Base-by-base conservation (phyloP, 2,113 vertebrate species). In the Oceanites oceanicus region DNA sequence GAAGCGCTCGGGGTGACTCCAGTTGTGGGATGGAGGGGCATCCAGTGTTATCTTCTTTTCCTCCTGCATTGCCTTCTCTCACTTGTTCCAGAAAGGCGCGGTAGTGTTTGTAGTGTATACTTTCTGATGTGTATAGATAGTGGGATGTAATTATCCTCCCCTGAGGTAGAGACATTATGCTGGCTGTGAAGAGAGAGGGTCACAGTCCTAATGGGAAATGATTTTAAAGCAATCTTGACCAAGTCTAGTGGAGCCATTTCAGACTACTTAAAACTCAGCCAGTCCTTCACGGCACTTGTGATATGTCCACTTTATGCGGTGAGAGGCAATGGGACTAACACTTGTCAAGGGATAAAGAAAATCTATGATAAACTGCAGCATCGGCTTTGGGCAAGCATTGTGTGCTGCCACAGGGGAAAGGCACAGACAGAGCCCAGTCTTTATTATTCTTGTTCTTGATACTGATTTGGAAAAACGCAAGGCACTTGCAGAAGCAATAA, bases 221-320 rank as follows among this genome's bases (percentile, higher is more conserved):
- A 94, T 96, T 97, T 96, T 91, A 94, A 92, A 95, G 80, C 97
- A 92, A 83, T 95, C 92, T 97, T 97, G 93, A 92, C 84, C 94
- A 86, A 91, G 66, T 94, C 90, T 96, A 95, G 90, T 93, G 70
- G 80, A 95, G 80, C 91, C 83, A 88, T 97, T 97, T 97, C 94
- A 94, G 84, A 95, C 67, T 95, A 90, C 92, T 95, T 95, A 93
- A 94, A 82, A 93, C 93, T 91, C 90, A 94, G 91, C 72, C 38
- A 70, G 75, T 78, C 85, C 92, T 95, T 95, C 91, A 80, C 10
- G 2, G 76, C 82, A 87, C 85, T 94, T 96, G 73, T 93, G 94
- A 90, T 86, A 77, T 30, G 84, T 79, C 86, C 78, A 81, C 94
- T 96, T 95, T 85, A 67, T 73, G 58, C 1, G 14, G 63, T 6